phyloP scores from a whole-genome alignment of 1,140 invertebrate genomes.

The Atta cephalotes region DNA sequence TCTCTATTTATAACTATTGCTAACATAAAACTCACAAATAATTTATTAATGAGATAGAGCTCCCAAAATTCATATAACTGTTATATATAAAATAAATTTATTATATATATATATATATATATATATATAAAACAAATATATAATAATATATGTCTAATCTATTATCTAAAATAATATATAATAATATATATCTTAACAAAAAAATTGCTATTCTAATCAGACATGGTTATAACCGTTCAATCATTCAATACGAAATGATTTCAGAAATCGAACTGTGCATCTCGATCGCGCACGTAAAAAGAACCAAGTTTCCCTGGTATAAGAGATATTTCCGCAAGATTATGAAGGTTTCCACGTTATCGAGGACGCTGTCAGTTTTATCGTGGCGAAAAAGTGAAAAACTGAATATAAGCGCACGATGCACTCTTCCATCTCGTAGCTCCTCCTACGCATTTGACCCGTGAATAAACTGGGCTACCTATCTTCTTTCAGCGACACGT shows the following conservation, averaged over 20 bases:
- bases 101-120: neutral
- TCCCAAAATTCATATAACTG: neutral
- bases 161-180: no score
- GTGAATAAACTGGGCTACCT: conserved; percentile 49
- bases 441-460: conserved; percentile 3
- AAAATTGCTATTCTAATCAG: neutral
- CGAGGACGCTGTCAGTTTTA: conserved; percentile 38
- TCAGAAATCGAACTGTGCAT: neutral
- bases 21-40: neutral
- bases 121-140: neutral
- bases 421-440: conserved; percentile 29
- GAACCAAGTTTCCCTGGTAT: conserved; percentile 40
- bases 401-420: conserved; percentile 39
- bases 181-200: neutral
- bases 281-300: neutral
- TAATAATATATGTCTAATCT: neutral
- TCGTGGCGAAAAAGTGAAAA: conserved; percentile 53
- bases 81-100: no score
- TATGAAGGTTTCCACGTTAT: conserved; percentile 44
- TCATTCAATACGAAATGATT: conserved; percentile 14
- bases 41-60: neutral
- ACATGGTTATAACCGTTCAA: conserved; percentile 2
- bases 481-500: conserved; percentile 30
- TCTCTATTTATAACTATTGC: neutral
- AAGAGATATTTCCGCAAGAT: conserved; percentile 53